A percentile compares a stretch with the other conserved stretches of the same genome.
Evolutionary conservation across 2,888 invertebrate genomes (phyloP).

Genomic region (Acleris sparsana): DNA sequence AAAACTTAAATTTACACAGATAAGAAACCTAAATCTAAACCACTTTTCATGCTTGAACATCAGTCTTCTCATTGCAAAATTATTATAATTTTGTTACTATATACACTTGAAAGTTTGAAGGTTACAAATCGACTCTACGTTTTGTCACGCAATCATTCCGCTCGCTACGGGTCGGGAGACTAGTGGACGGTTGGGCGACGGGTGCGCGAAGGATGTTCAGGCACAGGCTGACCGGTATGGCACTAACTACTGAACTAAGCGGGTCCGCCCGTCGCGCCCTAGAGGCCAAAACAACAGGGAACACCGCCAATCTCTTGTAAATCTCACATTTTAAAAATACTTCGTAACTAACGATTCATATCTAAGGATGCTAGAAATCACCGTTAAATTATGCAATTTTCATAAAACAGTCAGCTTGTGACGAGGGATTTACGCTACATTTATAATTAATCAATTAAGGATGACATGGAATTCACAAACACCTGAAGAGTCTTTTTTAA

Average conservation of each 20-base stretch:
- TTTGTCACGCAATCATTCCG: conserved; percentile 26
- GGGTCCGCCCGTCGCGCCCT: not conserved
- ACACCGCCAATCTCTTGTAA: conserved; percentile 16
- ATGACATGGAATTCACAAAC: too few species aligned
- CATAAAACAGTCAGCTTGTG: too few species aligned
- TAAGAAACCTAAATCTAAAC: conserved; percentile 72
- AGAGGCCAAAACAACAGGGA: not conserved
- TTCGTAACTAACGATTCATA: too few species aligned
- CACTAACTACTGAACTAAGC: conserved; percentile 28
- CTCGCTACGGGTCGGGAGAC: conserved; percentile 1
- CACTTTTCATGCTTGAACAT: conserved; percentile 77
- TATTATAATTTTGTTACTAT: conserved; percentile 67
- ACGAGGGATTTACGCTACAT: too few species aligned
- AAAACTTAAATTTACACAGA: conserved; percentile 72
- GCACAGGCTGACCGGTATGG: conserved; percentile 26
- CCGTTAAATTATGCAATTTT: too few species aligned
- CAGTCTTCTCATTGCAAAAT: conserved; percentile 83
- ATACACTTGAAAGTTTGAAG: conserved; percentile 46
- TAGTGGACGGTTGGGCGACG: conserved; percentile 18
- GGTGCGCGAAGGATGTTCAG: not conserved
- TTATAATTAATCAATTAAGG: too few species aligned
- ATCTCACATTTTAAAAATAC: conserved; percentile 1
- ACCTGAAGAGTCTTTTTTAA: too few species aligned
- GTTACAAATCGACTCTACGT: conserved; percentile 26
- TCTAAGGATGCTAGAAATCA: too few species aligned